Percentiles rank a stretch among this genome's conserved stretches.
These are phyloP conservation scores for Botia almorhae DNA, from an alignment of 2,797 vertebrate genomes.

Conservation along the genomic window DNA sequence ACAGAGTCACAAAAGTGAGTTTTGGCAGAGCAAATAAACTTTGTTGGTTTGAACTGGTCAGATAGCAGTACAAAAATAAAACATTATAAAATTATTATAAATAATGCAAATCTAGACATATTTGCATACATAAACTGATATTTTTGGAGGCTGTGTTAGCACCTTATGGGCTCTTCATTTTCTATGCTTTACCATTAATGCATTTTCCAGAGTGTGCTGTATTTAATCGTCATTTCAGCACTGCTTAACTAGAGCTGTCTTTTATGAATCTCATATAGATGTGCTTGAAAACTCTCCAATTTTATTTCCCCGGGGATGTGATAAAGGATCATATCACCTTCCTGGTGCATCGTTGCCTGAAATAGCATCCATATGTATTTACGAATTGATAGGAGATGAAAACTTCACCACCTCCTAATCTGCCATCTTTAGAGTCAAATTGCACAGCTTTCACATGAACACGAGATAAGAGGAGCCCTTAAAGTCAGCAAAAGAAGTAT, in stretches of 20 bases:
- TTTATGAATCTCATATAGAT: slow-evolving; percentile 55
- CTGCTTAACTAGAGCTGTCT: slow-evolving; percentile 40
- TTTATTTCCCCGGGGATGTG: slow-evolving; percentile 59
- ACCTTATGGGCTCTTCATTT: slow-evolving; percentile 9
- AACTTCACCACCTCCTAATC: slow-evolving; percentile 55
- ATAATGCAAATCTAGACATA: slow-evolving; percentile 15
- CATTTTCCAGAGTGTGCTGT: slow-evolving; percentile 9
- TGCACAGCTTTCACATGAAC: slow-evolving; percentile 41
- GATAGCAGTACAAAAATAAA: background rate
- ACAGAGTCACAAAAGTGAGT: slow-evolving; percentile 60
- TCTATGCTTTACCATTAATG: slow-evolving; percentile 22
- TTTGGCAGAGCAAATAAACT: background rate
- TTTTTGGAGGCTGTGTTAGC: background rate
- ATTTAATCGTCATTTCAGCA: slow-evolving; percentile 36
- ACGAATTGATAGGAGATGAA: slow-evolving; percentile 59
- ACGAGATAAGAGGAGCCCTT: slow-evolving; percentile 17
- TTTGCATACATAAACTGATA: slow-evolving; percentile 3
- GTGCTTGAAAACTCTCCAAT: slow-evolving; percentile 42
- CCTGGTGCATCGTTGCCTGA: slow-evolving; percentile 63
- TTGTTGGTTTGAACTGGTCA: background rate
- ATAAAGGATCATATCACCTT: slow-evolving; percentile 61
- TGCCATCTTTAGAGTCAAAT: slow-evolving; percentile 49
- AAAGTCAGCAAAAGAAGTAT: slow-evolving; percentile 2
- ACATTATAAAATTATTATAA: slow-evolving; percentile 1
- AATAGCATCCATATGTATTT: slow-evolving; percentile 65